These are phyloP conservation scores for Chaenodraco wilsoni DNA, from an alignment of 2,797 vertebrate genomes.

Conservation along the genomic window DNA sequence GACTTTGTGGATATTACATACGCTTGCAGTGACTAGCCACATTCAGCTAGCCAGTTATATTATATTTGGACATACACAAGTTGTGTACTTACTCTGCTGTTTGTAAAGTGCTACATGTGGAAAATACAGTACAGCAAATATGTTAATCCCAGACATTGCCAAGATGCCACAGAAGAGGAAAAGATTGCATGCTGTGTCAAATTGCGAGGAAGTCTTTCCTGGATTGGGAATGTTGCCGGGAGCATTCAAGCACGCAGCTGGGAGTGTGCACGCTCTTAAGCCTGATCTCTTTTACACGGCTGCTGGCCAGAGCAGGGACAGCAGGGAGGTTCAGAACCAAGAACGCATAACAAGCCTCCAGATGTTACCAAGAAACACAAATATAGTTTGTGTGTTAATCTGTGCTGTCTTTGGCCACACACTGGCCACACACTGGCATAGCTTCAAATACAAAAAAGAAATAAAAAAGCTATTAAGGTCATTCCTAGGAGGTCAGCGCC, in stretches of 20 bases:
- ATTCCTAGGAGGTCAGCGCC: too few species aligned
- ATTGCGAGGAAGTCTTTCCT: slow-evolving; percentile 48
- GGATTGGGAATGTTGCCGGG: slow-evolving; percentile 56
- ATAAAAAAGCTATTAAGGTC: too few species aligned
- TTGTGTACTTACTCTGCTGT: not conserved
- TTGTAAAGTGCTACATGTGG: not conserved
- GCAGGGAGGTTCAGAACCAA: slow-evolving; percentile 36
- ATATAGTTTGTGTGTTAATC: slow-evolving; percentile 18
- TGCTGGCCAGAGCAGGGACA: slow-evolving; percentile 37
- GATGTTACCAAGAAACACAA: slow-evolving; percentile 52
- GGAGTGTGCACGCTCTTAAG: slow-evolving; percentile 39
- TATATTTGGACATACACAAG: slow-evolving; percentile 16
- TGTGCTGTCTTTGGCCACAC: slow-evolving; percentile 10
- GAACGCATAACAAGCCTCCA: slow-evolving; percentile 58
- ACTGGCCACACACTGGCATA: too few species aligned
- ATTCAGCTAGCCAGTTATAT: not conserved
- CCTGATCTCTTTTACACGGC: slow-evolving; percentile 58
- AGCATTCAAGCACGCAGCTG: slow-evolving; percentile 59
- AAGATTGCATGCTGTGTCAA: slow-evolving; percentile 29
- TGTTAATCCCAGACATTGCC: slow-evolving; percentile 18
- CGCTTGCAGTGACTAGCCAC: slow-evolving; percentile 20
- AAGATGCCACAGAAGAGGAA: not conserved
- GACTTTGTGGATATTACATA: slow-evolving; percentile 4
- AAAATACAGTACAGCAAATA: not conserved
- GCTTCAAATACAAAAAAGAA: too few species aligned